Evolutionary conservation across 2,113 vertebrate genomes (phyloP).

Genomic region (Otocyon megalotis): DNA sequence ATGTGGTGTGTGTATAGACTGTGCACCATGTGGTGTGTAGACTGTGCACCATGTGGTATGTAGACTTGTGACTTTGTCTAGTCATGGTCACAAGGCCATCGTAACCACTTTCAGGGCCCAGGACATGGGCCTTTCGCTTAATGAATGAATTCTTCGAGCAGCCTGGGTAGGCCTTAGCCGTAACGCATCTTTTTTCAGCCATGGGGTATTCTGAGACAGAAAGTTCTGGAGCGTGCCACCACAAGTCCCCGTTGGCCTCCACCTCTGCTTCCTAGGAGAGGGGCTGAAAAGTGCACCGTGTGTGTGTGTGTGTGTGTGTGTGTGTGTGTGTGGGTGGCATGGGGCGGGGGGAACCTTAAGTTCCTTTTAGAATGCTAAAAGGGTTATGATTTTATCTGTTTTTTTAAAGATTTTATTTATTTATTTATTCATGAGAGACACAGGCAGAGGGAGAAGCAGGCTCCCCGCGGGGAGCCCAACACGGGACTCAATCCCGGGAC

Average conservation of each 20-base stretch:
- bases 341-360: not conserved
- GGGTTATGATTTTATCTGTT: conserved; percentile 37
- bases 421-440: too few species aligned
- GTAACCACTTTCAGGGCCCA: not conserved
- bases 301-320: too few species aligned
- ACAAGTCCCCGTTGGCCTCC: not conserved
- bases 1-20: too few species aligned
- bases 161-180: not conserved
- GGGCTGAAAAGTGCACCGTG: not conserved
- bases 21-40: too few species aligned
- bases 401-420: too few species aligned
- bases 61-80: not conserved
- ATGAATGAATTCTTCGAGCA: not conserved
- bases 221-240: not conserved
- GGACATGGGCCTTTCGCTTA: not conserved
- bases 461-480: too few species aligned
- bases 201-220: not conserved
- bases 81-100: not conserved
- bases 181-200: not conserved
- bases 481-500: too few species aligned
- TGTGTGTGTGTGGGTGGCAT: too few species aligned
- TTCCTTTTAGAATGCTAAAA: conserved; percentile 32
- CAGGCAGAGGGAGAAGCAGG: too few species aligned
- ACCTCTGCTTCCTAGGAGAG: not conserved
- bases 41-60: too few species aligned